Evolutionary conservation across 2,113 vertebrate genomes (phyloP).

Genomic region (Gorsachius goisagi): DNA sequence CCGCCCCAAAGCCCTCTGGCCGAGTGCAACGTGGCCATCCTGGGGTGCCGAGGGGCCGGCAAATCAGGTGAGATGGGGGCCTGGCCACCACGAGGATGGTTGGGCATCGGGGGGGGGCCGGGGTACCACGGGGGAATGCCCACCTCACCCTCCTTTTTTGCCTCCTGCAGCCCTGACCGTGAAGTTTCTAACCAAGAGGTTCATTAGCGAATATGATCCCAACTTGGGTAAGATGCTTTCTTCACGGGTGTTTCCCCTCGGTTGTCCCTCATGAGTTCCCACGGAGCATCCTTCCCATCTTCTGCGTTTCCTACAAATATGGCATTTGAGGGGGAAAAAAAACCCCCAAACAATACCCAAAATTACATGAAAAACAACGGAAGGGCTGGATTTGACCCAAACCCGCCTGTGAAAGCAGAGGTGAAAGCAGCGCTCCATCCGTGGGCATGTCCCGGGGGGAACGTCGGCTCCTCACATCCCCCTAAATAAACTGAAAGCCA

Average conservation of each 20-base stretch:
- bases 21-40: conserved; percentile 85
- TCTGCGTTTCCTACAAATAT: neutral
- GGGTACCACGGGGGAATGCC: neutral
- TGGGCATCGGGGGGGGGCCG: rapidly evolving
- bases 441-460: rapidly evolving
- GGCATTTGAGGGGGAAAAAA: neutral
- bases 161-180: conserved; percentile 84
- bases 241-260: rapidly evolving
- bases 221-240: conserved; percentile 80
- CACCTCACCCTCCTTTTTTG: neutral
- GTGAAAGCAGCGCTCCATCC: neutral
- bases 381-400: neutral
- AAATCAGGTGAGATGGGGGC: conserved; percentile 82
- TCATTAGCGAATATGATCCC: conserved; percentile 93
- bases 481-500: neutral
- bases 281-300: neutral
- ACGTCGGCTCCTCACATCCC: rapidly evolving
- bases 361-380: neutral
- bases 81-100: neutral
- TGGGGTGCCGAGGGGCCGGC: conserved; percentile 83
- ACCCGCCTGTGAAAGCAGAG: neutral
- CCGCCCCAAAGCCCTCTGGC: conserved; percentile 51
- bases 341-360: neutral
- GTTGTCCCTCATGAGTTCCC: neutral
- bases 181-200: conserved; percentile 92